Evolutionary conservation across 2,888 invertebrate genomes (phyloP), one percentile per base, ranked within the genome.

Genomic region (Agonum fuliginosum): DNA sequence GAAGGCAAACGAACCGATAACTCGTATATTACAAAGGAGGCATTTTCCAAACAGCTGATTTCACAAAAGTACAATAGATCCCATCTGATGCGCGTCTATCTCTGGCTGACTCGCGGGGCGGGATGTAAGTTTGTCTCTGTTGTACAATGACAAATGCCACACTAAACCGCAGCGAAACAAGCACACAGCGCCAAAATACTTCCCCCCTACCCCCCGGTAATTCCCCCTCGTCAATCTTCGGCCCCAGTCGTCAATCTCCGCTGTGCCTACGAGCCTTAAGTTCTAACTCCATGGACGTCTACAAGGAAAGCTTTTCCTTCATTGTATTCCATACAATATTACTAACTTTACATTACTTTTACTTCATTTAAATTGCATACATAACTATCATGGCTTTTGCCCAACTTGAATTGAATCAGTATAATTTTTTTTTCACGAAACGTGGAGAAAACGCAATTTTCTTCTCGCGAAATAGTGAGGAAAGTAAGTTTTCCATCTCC

Each of bases 101-200:
- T 54, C 54, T n/a, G 22, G n/a, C 54, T 12, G 4, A 24, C 54
- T 24, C 20, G 3, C 12, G 24, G 54, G 12, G 22, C 24, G 6
- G 22, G 22, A 24, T 37, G 54, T 54, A 54, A 22, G 54, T 54
- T 54, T 54, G 24, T 54, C 54, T 54, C 24, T 54, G 58, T 62
- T 62, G 58, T 62, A 62, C 58, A 62, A 62, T 62, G 58, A 62
- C 58, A 62, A 62, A 62, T 62, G 58, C 58, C 30, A 30, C 58
- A 30, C 58, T 62, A 62, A 62, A 62, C 58, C 58, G 27, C 58
- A 62, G 34, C 58, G 58, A 62, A 62, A 34, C 34, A 62, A 62
- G 58, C 58, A 62, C 34, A 62, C 34, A 62, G 27, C 27, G 58
- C 58, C 58, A 62, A 62, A 62, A 62, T 62, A 62, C 58, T 17